These are phyloP conservation scores for Acanthochromis polyacanthus DNA, from an alignment of 2,113 vertebrate species.

Conservation along the genomic window DNA sequence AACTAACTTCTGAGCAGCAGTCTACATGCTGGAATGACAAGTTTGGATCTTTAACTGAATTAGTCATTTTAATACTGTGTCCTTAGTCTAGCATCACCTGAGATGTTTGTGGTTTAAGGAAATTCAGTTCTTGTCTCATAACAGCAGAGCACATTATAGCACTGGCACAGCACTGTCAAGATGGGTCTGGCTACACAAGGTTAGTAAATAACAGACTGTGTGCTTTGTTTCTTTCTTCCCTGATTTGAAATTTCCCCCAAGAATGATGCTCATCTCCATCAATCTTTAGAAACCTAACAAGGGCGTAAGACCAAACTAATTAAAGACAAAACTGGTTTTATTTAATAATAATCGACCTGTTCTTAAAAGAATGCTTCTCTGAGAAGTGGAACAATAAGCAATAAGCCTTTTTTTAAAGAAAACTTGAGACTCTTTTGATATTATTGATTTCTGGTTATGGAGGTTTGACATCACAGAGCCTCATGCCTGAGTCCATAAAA, in stretches of 20 bases:
- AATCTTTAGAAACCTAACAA: background rate
- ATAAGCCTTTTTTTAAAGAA: background rate
- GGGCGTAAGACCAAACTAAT: background rate
- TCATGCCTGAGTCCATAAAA: conserved; percentile 34
- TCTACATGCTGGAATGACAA: no score
- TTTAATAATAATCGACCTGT: background rate
- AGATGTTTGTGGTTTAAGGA: no score
- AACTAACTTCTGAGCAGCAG: no score
- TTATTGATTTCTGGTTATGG: conserved; percentile 32
- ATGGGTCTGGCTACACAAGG: no score
- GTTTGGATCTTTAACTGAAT: no score
- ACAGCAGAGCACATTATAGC: no score
- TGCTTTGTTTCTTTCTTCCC: no score
- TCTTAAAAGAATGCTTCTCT: conserved; percentile 24
- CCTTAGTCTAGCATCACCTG: no score
- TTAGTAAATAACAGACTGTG: no score
- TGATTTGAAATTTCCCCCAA: background rate
- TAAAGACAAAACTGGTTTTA: background rate
- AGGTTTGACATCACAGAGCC: conserved; percentile 18
- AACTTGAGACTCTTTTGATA: conserved; percentile 9
- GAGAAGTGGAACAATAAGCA: conserved; percentile 19
- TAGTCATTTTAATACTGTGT: no score
- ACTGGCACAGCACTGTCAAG: no score
- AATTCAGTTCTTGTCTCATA: no score
- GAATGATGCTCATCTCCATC: background rate